phyloP scores from a whole-genome alignment of 1,140 invertebrate genomes.

The Laupala kohalensis region DNA sequence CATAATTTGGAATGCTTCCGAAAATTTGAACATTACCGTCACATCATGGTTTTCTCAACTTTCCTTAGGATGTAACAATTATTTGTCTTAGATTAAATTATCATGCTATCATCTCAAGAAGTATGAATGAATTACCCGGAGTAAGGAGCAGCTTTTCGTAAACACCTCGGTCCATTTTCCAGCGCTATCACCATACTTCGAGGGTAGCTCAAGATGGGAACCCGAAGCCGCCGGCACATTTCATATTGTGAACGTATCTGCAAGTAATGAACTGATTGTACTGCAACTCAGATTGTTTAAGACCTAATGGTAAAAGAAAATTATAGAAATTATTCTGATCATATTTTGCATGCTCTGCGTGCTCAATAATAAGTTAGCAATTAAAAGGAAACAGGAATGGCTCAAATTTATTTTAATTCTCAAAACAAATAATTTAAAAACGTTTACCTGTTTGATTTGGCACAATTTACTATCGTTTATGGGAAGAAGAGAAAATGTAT shows the following conservation, averaged over 20 bases:
- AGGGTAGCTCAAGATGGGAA: conserved; percentile 47
- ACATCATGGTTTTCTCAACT: too few species aligned
- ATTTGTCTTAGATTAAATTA: too few species aligned
- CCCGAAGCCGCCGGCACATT: conserved; percentile 36
- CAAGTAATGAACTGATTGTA: neutral
- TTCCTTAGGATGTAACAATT: too few species aligned
- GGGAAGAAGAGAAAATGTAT: too few species aligned
- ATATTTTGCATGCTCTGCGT: neutral
- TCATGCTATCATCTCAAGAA: too few species aligned
- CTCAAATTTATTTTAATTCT: neutral
- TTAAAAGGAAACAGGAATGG: neutral
- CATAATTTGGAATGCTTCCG: too few species aligned
- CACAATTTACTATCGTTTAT: too few species aligned
- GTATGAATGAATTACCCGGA: conserved; percentile 20
- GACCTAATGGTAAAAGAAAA: neutral
- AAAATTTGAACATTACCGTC: too few species aligned
- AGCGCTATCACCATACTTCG: conserved; percentile 47
- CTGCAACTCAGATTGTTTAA: neutral
- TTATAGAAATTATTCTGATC: neutral
- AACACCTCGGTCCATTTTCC: conserved; percentile 37
- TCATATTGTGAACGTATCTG: conserved; percentile 38
- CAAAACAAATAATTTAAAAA: neutral
- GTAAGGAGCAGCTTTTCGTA: conserved; percentile 36
- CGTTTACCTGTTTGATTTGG: neutral
- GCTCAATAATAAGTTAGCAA: neutral